Evolutionary conservation across 2,113 vertebrate genomes (phyloP).

Genomic region (Alosa alosa): DNA sequence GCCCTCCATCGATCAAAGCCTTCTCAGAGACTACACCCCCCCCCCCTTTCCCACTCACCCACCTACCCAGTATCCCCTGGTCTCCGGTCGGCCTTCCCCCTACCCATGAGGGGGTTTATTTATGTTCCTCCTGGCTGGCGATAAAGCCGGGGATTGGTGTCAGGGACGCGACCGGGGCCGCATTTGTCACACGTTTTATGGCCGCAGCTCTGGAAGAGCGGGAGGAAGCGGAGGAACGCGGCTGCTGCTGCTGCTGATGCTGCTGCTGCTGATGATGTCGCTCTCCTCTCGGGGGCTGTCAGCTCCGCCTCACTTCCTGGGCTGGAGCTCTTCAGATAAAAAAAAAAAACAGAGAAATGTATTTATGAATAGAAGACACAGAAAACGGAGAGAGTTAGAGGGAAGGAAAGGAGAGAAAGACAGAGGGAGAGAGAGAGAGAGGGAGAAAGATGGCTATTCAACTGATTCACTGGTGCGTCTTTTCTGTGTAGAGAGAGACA

Average conservation of each 20-base stretch:
- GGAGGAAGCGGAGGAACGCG: not conserved
- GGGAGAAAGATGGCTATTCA: not conserved
- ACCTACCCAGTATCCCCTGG: not conserved
- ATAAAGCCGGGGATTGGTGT: constrained; percentile 13
- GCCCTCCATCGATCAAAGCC: constrained; percentile 35
- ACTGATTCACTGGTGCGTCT: not conserved
- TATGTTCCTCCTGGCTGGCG: constrained; percentile 22
- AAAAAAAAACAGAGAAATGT: not conserved
- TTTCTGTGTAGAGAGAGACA: not conserved
- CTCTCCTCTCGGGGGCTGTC: not conserved
- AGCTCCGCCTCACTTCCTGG: not conserved
- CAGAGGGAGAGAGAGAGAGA: not conserved
- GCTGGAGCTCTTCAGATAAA: not conserved
- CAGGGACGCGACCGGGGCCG: constrained; percentile 4
- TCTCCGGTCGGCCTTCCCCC: not conserved
- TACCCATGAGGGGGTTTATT: constrained; percentile 3
- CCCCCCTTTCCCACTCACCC: not conserved
- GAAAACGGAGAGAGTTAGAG: not conserved
- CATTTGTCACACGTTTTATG: constrained; percentile 23
- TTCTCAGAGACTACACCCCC: constrained; percentile 21
- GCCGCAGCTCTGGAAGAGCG: not conserved
- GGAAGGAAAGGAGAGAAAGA: not conserved
- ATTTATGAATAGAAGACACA: constrained; percentile 9
- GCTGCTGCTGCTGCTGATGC: too few species aligned
- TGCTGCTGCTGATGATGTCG: not conserved